Conservation (phyloP, 2,113 vertebrate species). For the Sebastes schlegelii region DNA sequence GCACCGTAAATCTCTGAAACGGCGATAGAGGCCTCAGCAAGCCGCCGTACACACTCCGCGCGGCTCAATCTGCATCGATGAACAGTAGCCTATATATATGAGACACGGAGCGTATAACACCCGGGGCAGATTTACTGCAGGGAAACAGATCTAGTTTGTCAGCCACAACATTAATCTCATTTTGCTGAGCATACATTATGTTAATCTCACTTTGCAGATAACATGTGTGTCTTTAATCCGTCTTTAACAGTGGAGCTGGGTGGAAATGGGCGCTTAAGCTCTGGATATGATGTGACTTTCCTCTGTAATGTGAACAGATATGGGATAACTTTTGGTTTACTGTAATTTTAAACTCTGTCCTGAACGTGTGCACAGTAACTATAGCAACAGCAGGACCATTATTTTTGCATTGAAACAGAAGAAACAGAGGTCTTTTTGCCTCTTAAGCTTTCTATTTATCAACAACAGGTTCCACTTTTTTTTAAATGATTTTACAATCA, state of each 20-base stretch:
- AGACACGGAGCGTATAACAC: not conserved
- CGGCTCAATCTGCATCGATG: conserved; percentile 9
- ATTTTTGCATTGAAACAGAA: too few relatives aligned
- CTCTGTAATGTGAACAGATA: not conserved
- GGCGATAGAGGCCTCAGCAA: not conserved
- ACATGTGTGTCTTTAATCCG: conserved; percentile 40
- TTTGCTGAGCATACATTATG: conserved; percentile 21
- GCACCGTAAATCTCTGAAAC: conserved; percentile 28
- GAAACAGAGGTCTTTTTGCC: too few relatives aligned
- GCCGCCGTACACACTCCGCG: not conserved
- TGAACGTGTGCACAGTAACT: not conserved
- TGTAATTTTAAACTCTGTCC: not conserved
- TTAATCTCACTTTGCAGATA: conserved; percentile 31
- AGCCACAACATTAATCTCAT: conserved; percentile 37
- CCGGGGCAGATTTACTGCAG: conserved; percentile 10
- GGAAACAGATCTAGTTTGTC: conserved; percentile 14
- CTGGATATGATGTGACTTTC: not conserved
- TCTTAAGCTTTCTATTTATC: too few relatives aligned
- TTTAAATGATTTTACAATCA: too few relatives aligned
- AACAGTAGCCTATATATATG: not conserved
- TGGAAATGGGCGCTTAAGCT: not conserved
- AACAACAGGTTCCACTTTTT: too few relatives aligned
- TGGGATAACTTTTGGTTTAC: not conserved
- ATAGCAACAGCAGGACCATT: not conserved
- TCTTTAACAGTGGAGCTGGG: not conserved